These are phyloP conservation scores for Tillus elongatus DNA, from an alignment of 2,888 invertebrate genomes.

Conservation along the genomic window DNA sequence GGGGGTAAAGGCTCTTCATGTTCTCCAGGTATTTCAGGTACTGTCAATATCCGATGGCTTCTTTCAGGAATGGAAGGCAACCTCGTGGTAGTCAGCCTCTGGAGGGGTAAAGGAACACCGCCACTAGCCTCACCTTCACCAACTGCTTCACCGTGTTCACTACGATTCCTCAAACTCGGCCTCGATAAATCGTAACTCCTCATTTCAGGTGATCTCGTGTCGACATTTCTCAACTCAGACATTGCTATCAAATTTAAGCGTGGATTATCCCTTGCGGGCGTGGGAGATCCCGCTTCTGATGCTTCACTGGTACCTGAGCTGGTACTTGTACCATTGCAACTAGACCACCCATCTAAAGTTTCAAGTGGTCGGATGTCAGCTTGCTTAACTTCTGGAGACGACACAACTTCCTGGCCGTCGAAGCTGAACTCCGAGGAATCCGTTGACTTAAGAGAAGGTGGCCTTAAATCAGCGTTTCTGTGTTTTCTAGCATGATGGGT, in stretches of 20 bases:
- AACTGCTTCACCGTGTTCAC: constrained; percentile 20
- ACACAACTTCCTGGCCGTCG: constrained; percentile 36
- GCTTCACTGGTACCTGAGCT: constrained; percentile 13
- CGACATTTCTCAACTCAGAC: constrained; percentile 48
- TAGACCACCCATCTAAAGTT: constrained; percentile 28
- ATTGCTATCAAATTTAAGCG: constrained; percentile 50
- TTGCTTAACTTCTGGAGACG: constrained; percentile 37
- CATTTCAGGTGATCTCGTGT: constrained; percentile 42
- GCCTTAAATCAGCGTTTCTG: constrained; percentile 42
- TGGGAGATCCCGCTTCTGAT: constrained; percentile 11
- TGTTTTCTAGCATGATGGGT: constrained; percentile 72
- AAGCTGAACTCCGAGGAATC: constrained; percentile 18
- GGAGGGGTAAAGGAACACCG: constrained; percentile 49
- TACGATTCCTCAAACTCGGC: constrained; percentile 36
- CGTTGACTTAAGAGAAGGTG: constrained; percentile 44
- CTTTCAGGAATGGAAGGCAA: constrained; percentile 77
- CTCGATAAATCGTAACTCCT: constrained; percentile 27
- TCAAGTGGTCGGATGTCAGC: constrained; percentile 39
- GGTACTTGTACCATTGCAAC: constrained; percentile 17
- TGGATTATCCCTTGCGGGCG: constrained; percentile 32
- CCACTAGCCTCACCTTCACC: constrained; percentile 45
- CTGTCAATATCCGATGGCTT: constrained; percentile 40
- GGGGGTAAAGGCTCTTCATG: constrained; percentile 78
- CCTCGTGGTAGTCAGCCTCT: constrained; percentile 64
- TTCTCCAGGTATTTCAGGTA: constrained; percentile 46